phyloP scores from a whole-genome alignment of 2,113 vertebrate species.

The Nycticorax nycticorax region DNA sequence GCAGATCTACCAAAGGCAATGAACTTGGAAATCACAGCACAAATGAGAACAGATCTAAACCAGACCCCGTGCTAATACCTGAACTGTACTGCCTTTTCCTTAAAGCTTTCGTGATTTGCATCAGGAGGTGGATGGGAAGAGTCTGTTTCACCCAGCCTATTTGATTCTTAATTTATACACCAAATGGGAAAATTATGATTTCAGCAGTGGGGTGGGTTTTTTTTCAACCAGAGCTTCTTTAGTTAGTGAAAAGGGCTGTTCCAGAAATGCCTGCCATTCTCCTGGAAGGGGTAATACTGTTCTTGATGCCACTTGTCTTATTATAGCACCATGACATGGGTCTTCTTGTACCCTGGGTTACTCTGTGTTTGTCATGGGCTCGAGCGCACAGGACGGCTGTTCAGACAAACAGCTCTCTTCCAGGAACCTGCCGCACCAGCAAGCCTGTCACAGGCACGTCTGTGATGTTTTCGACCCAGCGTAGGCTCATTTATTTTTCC shows the following conservation, averaged over 20 bases:
- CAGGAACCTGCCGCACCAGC: not conserved
- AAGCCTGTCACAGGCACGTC: not conserved
- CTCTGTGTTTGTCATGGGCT: not conserved
- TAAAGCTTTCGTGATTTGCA: not conserved
- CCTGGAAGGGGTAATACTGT: not conserved
- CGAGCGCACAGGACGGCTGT: not conserved
- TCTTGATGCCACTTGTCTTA: not conserved
- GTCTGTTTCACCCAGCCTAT: not conserved
- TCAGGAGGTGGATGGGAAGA: not conserved
- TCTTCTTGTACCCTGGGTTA: not conserved
- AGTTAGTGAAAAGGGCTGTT: not conserved
- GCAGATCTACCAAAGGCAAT: fast-evolving
- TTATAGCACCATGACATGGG: not conserved
- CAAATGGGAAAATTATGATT: not conserved
- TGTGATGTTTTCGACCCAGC: not conserved
- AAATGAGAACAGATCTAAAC: not conserved
- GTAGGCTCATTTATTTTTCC: not conserved
- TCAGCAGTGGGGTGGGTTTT: not conserved
- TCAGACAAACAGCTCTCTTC: slow-evolving; percentile 47
- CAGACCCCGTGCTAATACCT: not conserved
- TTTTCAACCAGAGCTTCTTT: not conserved
- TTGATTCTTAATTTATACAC: not conserved
- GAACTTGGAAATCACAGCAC: not conserved
- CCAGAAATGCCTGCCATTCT: not conserved
- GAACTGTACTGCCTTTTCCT: not conserved